phyloP scores from a whole-genome alignment of 2,797 vertebrate genomes.

The Pachyuromys duprasi region DNA sequence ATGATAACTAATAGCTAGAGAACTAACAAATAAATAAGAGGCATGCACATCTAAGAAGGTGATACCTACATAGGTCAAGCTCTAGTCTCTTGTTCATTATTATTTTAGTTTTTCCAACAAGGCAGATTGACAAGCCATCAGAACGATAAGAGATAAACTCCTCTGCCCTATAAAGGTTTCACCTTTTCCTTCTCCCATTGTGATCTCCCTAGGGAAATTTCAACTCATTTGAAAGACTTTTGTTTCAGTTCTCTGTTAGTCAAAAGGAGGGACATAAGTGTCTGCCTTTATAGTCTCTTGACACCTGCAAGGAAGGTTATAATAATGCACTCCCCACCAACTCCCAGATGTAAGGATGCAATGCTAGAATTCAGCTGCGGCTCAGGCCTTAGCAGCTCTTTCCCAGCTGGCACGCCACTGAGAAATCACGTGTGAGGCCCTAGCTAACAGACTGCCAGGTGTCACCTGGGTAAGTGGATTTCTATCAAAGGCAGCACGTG shows the following conservation, averaged over 20 bases:
- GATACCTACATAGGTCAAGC: no score
- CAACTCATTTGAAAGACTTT: neutral
- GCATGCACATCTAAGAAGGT: neutral
- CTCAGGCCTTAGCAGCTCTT: neutral
- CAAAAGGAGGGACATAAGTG: neutral
- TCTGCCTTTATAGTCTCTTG: neutral
- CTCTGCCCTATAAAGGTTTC: neutral
- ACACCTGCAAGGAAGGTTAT: neutral
- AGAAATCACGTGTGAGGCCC: neutral
- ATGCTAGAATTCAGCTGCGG: no score
- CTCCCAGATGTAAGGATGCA: neutral
- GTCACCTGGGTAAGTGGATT: neutral
- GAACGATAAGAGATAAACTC: neutral
- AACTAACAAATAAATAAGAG: neutral
- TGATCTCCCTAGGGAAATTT: neutral
- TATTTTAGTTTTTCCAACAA: neutral
- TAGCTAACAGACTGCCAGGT: neutral
- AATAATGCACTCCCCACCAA: neutral
- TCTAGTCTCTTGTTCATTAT: neutral
- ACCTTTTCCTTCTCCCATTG: neutral
- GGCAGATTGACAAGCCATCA: neutral
- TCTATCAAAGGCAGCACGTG: neutral
- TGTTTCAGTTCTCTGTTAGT: neutral
- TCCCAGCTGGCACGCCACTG: no score
- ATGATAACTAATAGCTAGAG: neutral